Conservation (phyloP, 2,888 invertebrate genomes). For the Oxytorus armatus region DNA sequence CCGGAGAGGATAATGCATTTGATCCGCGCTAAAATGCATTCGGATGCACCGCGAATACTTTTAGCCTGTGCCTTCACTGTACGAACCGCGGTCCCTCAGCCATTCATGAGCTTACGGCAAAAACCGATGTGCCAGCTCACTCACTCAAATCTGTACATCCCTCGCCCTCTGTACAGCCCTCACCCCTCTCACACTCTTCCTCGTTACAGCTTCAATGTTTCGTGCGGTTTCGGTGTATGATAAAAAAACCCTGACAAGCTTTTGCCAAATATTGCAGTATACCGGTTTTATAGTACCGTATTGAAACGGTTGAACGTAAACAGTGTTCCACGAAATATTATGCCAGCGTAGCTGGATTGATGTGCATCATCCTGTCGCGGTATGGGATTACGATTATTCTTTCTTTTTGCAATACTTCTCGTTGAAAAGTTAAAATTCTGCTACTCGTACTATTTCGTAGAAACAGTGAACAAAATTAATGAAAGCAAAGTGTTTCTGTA, state of each 20-base stretch:
- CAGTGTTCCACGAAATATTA: neutral
- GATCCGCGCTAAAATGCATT: constrained; percentile 83
- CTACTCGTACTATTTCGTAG: neutral
- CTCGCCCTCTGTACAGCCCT: constrained; percentile 63
- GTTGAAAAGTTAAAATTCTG: neutral
- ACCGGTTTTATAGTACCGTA: neutral
- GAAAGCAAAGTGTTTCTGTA: neutral
- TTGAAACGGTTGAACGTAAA: constrained; percentile 2
- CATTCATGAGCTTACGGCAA: constrained; percentile 75
- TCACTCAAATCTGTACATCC: constrained; percentile 65
- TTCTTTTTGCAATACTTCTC: neutral
- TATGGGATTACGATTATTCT: constrained; percentile 5
- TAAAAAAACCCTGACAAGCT: constrained; percentile 24
- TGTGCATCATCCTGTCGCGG: neutral
- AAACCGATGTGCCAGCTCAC: constrained; percentile 69
- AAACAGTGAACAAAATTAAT: constrained; percentile 2
- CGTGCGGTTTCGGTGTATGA: constrained; percentile 39
- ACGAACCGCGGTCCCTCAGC: constrained; percentile 58
- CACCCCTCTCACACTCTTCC: constrained; percentile 37
- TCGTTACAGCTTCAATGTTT: constrained; percentile 9
- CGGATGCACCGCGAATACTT: constrained; percentile 74
- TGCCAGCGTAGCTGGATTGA: neutral
- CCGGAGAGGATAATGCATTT: constrained; percentile 79
- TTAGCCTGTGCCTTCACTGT: constrained; percentile 29
- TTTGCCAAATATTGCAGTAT: constrained; percentile 36